Conservation (phyloP, 2,888 invertebrate genomes). For the Drosophila pegasa region DNA sequence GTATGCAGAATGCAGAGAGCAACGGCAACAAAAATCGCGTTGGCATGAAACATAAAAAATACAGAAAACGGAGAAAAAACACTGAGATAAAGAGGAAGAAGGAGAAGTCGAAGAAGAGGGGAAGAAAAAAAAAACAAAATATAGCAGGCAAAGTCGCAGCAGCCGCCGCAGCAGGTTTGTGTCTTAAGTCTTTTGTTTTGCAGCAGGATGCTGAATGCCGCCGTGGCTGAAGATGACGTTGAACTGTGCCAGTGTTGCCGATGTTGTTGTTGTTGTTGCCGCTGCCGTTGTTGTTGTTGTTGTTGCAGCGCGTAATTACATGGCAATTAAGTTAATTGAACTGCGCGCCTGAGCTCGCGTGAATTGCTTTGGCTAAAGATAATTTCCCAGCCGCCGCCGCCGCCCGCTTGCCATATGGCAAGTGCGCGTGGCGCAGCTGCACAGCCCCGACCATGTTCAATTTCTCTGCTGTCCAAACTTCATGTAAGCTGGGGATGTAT, state of each 20-base stretch:
- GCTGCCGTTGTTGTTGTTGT: slow-evolving; percentile 23
- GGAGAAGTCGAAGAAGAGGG: background rate
- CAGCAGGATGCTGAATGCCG: slow-evolving; percentile 66
- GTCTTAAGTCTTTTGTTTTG: slow-evolving; percentile 80
- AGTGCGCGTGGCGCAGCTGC: slow-evolving; percentile 46
- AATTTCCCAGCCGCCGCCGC: slow-evolving; percentile 20
- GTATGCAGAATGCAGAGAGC: slow-evolving; percentile 33
- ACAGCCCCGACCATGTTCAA: background rate
- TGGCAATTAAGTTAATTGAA: slow-evolving; percentile 85
- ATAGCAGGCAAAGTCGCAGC: slow-evolving; percentile 20
- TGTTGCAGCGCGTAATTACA: slow-evolving; percentile 79
- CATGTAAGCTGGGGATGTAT: slow-evolving; percentile 36
- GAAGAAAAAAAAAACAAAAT: slow-evolving; percentile 17
- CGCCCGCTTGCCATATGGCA: slow-evolving; percentile 11
- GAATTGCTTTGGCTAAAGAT: slow-evolving; percentile 59
- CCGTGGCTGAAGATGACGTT: slow-evolving; percentile 52
- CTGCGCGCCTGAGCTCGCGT: slow-evolving; percentile 76
- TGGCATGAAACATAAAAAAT: slow-evolving; percentile 9
- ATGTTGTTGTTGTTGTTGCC: slow-evolving; percentile 15
- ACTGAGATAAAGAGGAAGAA: background rate
- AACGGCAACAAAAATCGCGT: slow-evolving; percentile 15
- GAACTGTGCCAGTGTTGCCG: slow-evolving; percentile 28
- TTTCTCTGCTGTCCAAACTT: slow-evolving; percentile 36
- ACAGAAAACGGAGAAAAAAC: slow-evolving; percentile 16
- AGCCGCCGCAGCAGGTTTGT: slow-evolving; percentile 68